Base-by-base conservation (phyloP, 2,797 vertebrate genomes). In the Crenuchus spilurus region DNA sequence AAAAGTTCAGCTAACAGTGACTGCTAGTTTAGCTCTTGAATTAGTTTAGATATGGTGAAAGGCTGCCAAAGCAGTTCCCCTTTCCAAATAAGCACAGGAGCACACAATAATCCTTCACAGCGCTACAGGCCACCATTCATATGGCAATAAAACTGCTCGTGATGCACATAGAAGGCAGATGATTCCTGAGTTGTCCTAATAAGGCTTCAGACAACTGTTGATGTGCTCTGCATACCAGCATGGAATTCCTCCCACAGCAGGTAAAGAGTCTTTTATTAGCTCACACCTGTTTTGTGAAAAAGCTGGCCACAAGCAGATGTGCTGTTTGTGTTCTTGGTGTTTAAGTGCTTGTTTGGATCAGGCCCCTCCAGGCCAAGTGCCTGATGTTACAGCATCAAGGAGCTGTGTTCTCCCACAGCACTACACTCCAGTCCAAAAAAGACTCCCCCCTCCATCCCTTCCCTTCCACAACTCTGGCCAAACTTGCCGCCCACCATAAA, bases 291-390 rank as follows among this genome's bases (percentile, higher is more conserved):
- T 91, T 89, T 85, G 76, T 83, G 75, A 83, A 84, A 64, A 87
- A 30, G 83, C 85, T 84, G 83, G 84, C 88, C 84, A 30, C 74
- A 83, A 81, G 72, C 71, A 64, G 77, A 85, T 70, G 76, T 82
- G 84, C 80, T 86, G 87, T 90, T 90, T 88, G 86, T 84, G 84
- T 91, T 90, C 85, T 83, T 84, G 1, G 33, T 51, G 39, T 57
- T 82, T 82, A 89, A 92, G 87, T 88, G 85, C 86, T 89, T 88
- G 88, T 90, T 91, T 91, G 87, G 86, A 89, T 83, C 80, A 83
- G 82, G 83, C 87, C 80, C 86, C 75, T 76, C 55, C 67, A 62
- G 77, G 55, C 65, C 81, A 80, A 82, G 84, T 55, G 84, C 83
- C 52, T 37, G 81, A 80, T 80, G 83, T 81, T 84, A 83, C 82